Evolutionary conservation across 1,140 invertebrate genomes (phyloP).

Genomic region (Brachionus angularis): DNA sequence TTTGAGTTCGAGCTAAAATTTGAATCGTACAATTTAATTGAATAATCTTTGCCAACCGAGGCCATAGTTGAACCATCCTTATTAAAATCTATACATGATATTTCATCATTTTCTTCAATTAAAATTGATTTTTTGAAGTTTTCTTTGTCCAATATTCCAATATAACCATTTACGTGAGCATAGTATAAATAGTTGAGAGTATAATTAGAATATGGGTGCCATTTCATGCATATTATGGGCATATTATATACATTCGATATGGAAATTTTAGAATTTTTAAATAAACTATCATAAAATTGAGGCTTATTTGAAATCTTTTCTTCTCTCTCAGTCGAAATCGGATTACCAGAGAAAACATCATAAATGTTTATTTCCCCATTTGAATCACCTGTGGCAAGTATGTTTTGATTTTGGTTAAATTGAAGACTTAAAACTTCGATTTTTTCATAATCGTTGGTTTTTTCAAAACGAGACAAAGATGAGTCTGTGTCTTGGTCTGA

Average conservation of each 20-base stretch:
- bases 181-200: slow-evolving; percentile 19
- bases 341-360: slow-evolving; percentile 2
- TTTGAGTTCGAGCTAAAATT: neutral
- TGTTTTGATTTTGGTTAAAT: slow-evolving; percentile 29
- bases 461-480: neutral
- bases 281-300: neutral
- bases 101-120: slow-evolving; percentile 32
- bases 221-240: slow-evolving; percentile 40
- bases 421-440: slow-evolving; percentile 31
- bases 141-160: slow-evolving; percentile 17
- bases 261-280: neutral
- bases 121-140: neutral
- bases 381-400: slow-evolving; percentile 27
- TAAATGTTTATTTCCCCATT: slow-evolving; percentile 24
- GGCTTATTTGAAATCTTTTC: neutral
- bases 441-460: slow-evolving; percentile 27
- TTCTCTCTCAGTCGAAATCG: neutral
- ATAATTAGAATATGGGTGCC: slow-evolving; percentile 33
- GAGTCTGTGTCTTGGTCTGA: neutral
- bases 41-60: slow-evolving; percentile 23
- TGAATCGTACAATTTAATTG: slow-evolving; percentile 16
- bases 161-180: slow-evolving; percentile 34
- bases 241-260: neutral
- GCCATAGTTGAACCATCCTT: neutral
- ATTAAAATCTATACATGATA: slow-evolving; percentile 29